Evolutionary conservation across 2,113 vertebrate genomes (phyloP).

Genomic region (Aldabrachelys gigantea): DNA sequence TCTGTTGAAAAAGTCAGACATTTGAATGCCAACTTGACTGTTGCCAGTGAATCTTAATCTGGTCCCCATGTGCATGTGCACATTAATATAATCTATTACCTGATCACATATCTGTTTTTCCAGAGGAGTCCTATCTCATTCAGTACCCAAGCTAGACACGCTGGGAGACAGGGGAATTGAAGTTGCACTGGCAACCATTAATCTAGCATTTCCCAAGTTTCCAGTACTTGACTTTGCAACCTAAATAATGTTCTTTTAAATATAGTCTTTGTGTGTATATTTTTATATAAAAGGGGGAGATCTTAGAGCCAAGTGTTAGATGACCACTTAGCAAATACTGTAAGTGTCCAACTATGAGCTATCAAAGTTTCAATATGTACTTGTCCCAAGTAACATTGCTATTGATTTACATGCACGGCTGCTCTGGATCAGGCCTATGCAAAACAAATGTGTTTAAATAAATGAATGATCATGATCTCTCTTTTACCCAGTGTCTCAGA

Average conservation of each 20-base stretch:
- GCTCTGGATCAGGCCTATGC: neutral
- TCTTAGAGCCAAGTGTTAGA: neutral
- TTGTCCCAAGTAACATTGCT: neutral
- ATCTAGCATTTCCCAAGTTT: neutral
- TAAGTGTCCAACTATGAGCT: too few relatives aligned
- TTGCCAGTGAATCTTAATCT: neutral
- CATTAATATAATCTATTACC: neutral
- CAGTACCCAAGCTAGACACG: neutral
- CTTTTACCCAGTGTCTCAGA: slow-evolving; percentile 20
- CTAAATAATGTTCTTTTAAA: neutral
- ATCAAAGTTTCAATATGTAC: neutral
- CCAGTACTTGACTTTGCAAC: neutral
- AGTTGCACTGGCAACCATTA: neutral
- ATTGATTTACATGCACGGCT: neutral
- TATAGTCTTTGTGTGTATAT: neutral
- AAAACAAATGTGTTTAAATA: slow-evolving; percentile 36
- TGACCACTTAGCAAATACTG: neutral
- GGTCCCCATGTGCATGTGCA: neutral
- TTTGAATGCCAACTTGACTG: neutral
- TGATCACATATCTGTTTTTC: neutral
- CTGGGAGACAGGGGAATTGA: neutral
- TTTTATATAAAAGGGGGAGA: neutral
- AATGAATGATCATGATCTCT: slow-evolving; percentile 18
- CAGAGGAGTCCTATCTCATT: neutral
- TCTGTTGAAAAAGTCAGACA: neutral